Percentiles rank a stretch among this genome's conserved stretches.
phyloP scores from a whole-genome alignment of 2,888 invertebrate species.

The Cheilosia impressa region DNA sequence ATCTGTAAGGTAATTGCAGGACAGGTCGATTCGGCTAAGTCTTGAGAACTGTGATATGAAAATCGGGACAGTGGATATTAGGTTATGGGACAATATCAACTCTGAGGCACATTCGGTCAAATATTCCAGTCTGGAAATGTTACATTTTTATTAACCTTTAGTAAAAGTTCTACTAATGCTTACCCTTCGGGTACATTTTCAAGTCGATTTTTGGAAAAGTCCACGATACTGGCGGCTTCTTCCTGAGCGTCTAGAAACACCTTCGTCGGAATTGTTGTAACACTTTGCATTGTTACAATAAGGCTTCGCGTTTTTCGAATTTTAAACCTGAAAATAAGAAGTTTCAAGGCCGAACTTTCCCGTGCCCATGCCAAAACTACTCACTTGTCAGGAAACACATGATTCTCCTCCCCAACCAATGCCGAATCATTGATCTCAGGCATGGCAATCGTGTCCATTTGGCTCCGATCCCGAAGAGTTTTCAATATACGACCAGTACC shows the following conservation, averaged over 20 bases:
- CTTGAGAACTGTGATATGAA: slow-evolving; percentile 87
- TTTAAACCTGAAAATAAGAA: slow-evolving; percentile 83
- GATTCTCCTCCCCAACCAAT: slow-evolving; percentile 81
- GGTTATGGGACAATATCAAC: slow-evolving; percentile 89
- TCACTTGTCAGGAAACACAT: slow-evolving; percentile 86
- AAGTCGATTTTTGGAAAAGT: slow-evolving; percentile 92
- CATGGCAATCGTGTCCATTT: slow-evolving; percentile 48
- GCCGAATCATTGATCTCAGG: slow-evolving; percentile 78
- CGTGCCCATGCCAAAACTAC: not conserved
- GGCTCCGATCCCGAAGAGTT: slow-evolving; percentile 87
- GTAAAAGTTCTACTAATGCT: slow-evolving; percentile 75
- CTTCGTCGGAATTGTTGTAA: slow-evolving; percentile 88
- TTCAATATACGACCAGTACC: slow-evolving; percentile 93
- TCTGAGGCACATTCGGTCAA: slow-evolving; percentile 86
- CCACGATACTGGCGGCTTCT: slow-evolving; percentile 90
- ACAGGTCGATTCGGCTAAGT: slow-evolving; percentile 89
- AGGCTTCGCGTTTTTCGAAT: slow-evolving; percentile 85
- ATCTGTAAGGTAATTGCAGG: slow-evolving; percentile 88
- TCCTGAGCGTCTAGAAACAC: slow-evolving; percentile 89
- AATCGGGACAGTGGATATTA: slow-evolving; percentile 86
- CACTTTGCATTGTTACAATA: slow-evolving; percentile 84
- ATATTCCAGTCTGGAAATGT: slow-evolving; percentile 83
- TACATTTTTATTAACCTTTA: not conserved
- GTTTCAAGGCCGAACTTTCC: not conserved
- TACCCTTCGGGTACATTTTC: slow-evolving; percentile 88